A percentile compares a stretch with the other conserved stretches of the same genome.
Conservation (phyloP, 2,113 vertebrate species). For the Monopterus albus region DNA sequence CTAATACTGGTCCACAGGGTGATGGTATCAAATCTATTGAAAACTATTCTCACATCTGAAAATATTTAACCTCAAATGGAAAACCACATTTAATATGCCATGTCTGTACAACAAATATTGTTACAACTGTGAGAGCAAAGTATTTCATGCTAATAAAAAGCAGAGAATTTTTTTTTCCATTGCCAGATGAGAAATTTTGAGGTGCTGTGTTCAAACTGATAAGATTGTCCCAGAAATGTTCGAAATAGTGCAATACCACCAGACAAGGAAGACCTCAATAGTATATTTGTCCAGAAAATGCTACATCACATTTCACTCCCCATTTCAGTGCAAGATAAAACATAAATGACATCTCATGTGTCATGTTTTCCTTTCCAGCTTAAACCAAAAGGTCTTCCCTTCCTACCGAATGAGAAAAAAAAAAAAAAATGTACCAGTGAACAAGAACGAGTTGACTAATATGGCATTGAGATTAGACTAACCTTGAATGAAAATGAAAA, state of each 20-base stretch:
- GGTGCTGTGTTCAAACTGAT: conserved; percentile 54
- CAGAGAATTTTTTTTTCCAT: conserved; percentile 46
- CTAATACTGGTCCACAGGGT: conserved; percentile 26
- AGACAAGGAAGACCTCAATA: conserved; percentile 88
- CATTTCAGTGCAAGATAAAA: conserved; percentile 76
- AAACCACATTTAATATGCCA: conserved; percentile 28
- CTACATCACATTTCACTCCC: conserved; percentile 75
- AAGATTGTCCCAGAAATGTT: conserved; percentile 83
- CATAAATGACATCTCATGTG: conserved; percentile 6
- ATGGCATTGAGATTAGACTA: conserved; percentile 36
- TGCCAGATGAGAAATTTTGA: conserved; percentile 62
- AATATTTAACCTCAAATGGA: conserved; percentile 15
- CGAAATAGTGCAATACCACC: conserved; percentile 91
- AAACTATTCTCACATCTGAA: conserved; percentile 28
- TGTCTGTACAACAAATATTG: conserved; percentile 13
- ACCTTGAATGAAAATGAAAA: conserved; percentile 26
- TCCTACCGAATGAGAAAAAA: conserved; percentile 41
- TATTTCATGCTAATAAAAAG: conserved; percentile 1
- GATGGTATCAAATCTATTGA: conserved; percentile 28
- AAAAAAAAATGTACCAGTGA: conserved; percentile 1
- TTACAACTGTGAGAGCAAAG: conserved; percentile 17
- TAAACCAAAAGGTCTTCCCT: conserved; percentile 60
- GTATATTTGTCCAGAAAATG: conserved; percentile 71
- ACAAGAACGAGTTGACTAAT: conserved; percentile 15
- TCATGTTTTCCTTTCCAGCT: conserved; percentile 54